Evolutionary conservation across 2,797 vertebrate genomes (phyloP), one percentile per base, ranked within the genome.

Genomic region (Onychomys leucogaster): DNA sequence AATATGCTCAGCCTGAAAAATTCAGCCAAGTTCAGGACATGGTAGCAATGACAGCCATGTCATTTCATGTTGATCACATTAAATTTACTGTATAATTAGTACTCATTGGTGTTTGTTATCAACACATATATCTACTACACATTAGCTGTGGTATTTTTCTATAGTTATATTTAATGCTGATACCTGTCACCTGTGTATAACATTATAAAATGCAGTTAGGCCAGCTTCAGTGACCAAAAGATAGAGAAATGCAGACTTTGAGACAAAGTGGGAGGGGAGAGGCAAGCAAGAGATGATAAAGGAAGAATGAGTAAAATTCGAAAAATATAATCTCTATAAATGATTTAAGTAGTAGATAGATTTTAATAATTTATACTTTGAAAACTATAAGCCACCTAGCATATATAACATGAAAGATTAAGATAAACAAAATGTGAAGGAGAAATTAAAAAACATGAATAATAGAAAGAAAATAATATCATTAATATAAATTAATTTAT

Each of bases 81-180:
- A 97, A 97, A 98, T 98, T 98, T 98, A 98, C 96, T 98, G 94
- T 97, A 93, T 97, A 98, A 97, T 98, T 98, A 97, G 95, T 98
- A 96, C 95, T 97, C 93, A 73, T 98, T 98, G 97, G 97, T 98
- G 96, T 98, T 97, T 98, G 95, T 97, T 98, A 98, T 97, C 98
- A 99, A 99, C 98, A 98, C 98, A 98, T 98, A 98, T 98, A 98
- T 98, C 97, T 98, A 97, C 95, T 96, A 95, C 96, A 98, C 91
- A 97, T 94, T 98, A 98, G 90, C 98, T 99, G 98, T 99, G 99
- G 98, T 99, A 99, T 99, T 99, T 98, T 98, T 98, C 89, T 98
- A 97, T 98, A 98, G 98, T 97, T 98, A 96, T 96, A 98, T 97
- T 98, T 98, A 61, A 37, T 75, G 46, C 32, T 69, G 19, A 25